phyloP scores from a whole-genome alignment of 2,797 vertebrate genomes.

The Meda fulgida region DNA sequence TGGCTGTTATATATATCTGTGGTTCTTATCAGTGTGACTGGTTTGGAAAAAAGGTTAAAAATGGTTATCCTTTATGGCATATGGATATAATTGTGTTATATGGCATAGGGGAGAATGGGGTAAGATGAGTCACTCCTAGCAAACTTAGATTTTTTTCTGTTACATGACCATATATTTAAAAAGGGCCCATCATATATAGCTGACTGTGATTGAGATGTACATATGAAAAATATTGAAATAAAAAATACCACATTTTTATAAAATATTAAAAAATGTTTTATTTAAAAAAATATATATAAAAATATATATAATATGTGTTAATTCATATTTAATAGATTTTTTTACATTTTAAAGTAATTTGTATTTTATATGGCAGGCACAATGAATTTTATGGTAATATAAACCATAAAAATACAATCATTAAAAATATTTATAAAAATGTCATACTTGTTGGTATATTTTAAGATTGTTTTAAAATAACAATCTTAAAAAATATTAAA shows the following conservation, averaged over 20 bases:
- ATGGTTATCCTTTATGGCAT: not conserved
- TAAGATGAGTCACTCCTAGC: not conserved
- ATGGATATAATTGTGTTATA: not conserved
- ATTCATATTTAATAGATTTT: not conserved
- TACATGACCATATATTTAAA: not conserved
- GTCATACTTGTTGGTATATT: not conserved
- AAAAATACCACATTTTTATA: no score
- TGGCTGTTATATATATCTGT: not conserved
- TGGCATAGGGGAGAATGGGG: not conserved
- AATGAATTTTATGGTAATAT: not conserved
- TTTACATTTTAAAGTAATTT: not conserved
- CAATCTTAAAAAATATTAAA: not conserved
- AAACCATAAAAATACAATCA: not conserved
- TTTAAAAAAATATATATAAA: no score
- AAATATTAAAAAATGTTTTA: not conserved
- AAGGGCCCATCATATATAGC: not conserved
- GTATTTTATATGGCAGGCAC: not conserved
- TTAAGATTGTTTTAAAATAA: not conserved
- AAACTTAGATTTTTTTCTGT: not conserved
- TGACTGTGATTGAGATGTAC: not conserved
- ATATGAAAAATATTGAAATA: not conserved
- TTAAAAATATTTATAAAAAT: not conserved
- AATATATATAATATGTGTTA: not conserved
- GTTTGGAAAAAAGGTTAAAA: slow-evolving; percentile 16
- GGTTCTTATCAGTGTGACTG: slow-evolving; percentile 26